These are phyloP conservation scores for Drosophila rellima DNA, from an alignment of 2,888 invertebrate genomes.

Conservation along the genomic window DNA sequence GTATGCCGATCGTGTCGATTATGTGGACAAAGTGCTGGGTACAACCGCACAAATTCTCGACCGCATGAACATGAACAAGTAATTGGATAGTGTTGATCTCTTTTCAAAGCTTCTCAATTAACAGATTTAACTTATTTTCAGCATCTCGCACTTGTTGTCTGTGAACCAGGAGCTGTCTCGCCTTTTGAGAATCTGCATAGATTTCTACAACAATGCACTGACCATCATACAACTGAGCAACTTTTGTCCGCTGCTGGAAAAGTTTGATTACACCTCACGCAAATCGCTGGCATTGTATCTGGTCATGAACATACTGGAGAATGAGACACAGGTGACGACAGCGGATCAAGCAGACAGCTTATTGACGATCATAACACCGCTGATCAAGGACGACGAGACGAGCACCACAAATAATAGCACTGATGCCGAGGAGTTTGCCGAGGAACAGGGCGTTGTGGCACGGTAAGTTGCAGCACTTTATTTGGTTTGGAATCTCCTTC, in stretches of 20 bases:
- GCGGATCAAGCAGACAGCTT: slow-evolving; percentile 95
- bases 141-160: slow-evolving; percentile 86
- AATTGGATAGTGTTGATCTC: slow-evolving; percentile 28
- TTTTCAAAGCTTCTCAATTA: neutral
- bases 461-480: slow-evolving; percentile 86
- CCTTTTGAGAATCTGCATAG: slow-evolving; percentile 96
- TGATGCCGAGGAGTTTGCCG: slow-evolving; percentile 97
- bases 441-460: slow-evolving; percentile 96
- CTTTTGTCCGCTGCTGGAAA: slow-evolving; percentile 94
- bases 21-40: slow-evolving; percentile 97
- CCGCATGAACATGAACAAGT: slow-evolving; percentile 94
- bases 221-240: slow-evolving; percentile 94
- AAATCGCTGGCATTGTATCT: slow-evolving; percentile 95
- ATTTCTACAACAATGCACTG: slow-evolving; percentile 96
- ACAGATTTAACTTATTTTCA: slow-evolving; percentile 39
- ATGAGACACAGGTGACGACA: slow-evolving; percentile 94
- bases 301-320: slow-evolving; percentile 95
- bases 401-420: slow-evolving; percentile 85
- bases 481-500: neutral
- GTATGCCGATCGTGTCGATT: slow-evolving; percentile 97
- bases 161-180: slow-evolving; percentile 97
- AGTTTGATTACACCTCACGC: slow-evolving; percentile 95
- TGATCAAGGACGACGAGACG: slow-evolving; percentile 94
- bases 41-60: slow-evolving; percentile 96
- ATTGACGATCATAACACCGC: slow-evolving; percentile 92